Evolutionary conservation across 2,797 vertebrate genomes (phyloP).

Genomic region (Harpagifer antarcticus): DNA sequence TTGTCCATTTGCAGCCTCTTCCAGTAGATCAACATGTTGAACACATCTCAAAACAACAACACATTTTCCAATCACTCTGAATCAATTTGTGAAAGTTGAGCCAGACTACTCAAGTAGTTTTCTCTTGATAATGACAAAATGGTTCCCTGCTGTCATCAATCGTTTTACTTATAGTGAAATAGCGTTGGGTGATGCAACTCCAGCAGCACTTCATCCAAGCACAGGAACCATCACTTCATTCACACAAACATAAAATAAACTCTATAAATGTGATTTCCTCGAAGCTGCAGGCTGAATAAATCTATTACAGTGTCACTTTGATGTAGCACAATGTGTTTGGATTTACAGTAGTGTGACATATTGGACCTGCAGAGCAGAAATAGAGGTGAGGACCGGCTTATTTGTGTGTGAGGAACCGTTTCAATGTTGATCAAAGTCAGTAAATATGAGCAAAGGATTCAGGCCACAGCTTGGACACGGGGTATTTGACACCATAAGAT

Average conservation of each 20-base stretch:
- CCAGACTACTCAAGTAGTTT: not conserved
- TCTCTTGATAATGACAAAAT: slow-evolving; percentile 7
- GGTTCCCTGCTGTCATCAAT: slow-evolving; percentile 31
- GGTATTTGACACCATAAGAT: slow-evolving; percentile 25
- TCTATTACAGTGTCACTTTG: slow-evolving; percentile 43
- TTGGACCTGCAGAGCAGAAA: slow-evolving; percentile 1
- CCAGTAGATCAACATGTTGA: slow-evolving; percentile 5
- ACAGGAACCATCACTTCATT: slow-evolving; percentile 1
- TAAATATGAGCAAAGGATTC: slow-evolving; percentile 20
- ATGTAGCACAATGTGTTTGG: not conserved
- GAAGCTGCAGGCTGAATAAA: slow-evolving; percentile 36
- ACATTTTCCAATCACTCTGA: slow-evolving; percentile 22
- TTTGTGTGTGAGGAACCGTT: slow-evolving; percentile 8
- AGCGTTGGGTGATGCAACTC: slow-evolving; percentile 29
- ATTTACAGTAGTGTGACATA: not conserved
- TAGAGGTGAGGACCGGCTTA: not conserved
- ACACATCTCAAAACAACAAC: not conserved
- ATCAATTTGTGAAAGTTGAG: no score
- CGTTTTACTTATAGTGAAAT: slow-evolving; percentile 13
- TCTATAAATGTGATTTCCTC: not conserved
- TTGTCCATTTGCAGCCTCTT: slow-evolving; percentile 8
- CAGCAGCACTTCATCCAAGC: slow-evolving; percentile 13
- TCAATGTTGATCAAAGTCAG: slow-evolving; percentile 14
- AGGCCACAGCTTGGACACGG: slow-evolving; percentile 7
- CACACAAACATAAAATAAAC: slow-evolving; percentile 32